These are phyloP conservation scores for Salvator merianae DNA, from an alignment of 2,113 vertebrate genomes.

Conservation along the genomic window DNA sequence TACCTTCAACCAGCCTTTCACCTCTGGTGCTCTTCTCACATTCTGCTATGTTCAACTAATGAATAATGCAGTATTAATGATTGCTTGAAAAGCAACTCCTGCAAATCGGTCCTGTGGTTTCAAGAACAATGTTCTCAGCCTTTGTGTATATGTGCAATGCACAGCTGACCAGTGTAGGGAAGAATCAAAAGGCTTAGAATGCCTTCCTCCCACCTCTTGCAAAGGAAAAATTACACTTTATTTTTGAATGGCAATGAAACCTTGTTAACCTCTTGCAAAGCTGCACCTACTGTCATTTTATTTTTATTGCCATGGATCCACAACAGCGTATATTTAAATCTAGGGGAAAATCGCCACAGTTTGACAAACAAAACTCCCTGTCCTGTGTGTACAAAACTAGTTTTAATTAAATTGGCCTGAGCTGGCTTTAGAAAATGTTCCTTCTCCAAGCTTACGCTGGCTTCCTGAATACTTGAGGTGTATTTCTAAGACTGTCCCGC, in stretches of 20 bases:
- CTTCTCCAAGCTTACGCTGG: slow-evolving; percentile 72
- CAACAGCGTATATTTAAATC: slow-evolving; percentile 74
- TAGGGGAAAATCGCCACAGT: slow-evolving; percentile 73
- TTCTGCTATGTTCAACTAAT: background rate
- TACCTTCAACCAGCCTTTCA: background rate
- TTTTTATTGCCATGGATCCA: background rate
- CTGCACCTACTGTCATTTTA: background rate
- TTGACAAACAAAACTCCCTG: slow-evolving; percentile 76
- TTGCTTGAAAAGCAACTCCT: background rate
- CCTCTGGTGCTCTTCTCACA: background rate
- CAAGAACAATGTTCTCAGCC: background rate
- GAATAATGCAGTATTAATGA: background rate
- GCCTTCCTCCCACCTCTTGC: background rate
- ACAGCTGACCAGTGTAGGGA: background rate
- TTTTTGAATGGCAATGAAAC: background rate
- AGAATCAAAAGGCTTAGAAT: background rate
- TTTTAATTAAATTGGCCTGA: slow-evolving; percentile 80
- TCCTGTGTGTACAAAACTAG: slow-evolving; percentile 80
- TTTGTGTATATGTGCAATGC: background rate
- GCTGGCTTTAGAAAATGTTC: slow-evolving; percentile 70
- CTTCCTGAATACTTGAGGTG: slow-evolving; percentile 79
- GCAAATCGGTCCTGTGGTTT: background rate
- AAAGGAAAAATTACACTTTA: background rate
- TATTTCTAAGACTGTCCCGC: slow-evolving; percentile 67
- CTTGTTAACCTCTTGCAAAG: background rate